These are phyloP conservation scores for Hybos culiciformis DNA, from an alignment of 2,888 invertebrate species.

Conservation along the genomic window DNA sequence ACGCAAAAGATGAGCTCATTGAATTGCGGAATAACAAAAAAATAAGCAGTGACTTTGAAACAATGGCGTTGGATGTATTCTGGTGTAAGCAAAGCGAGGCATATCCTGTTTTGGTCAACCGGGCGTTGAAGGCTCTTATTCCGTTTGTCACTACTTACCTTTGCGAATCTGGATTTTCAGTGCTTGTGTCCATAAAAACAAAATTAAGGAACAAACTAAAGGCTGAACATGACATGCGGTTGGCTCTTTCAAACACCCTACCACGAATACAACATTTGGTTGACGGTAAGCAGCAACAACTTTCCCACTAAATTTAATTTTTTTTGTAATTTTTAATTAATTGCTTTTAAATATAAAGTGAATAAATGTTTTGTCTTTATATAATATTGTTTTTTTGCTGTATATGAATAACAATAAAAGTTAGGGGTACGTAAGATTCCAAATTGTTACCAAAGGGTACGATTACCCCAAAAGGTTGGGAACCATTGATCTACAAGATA, in stretches of 20 bases:
- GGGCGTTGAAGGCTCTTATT: background rate
- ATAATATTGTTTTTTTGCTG: background rate
- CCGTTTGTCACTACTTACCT: background rate
- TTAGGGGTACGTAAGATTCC: background rate
- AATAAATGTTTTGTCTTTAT: background rate
- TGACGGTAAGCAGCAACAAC: background rate
- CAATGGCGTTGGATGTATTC: background rate
- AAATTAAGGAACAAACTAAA: background rate
- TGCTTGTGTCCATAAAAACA: background rate
- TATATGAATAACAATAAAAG: background rate
- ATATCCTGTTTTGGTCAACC: background rate
- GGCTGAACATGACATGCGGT: background rate
- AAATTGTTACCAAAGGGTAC: background rate
- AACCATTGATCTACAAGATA: background rate
- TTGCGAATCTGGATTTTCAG: background rate
- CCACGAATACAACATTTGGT: background rate
- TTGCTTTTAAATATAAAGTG: background rate
- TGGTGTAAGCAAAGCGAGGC: background rate
- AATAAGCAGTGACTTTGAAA: background rate
- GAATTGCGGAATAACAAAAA: background rate
- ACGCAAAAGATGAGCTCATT: background rate
- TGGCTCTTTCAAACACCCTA: background rate
- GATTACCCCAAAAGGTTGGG: background rate
- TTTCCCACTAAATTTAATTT: background rate
- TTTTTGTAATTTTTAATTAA: background rate